Conservation (phyloP, 2,113 vertebrate genomes). For the Zosterops hypoxanthus region DNA sequence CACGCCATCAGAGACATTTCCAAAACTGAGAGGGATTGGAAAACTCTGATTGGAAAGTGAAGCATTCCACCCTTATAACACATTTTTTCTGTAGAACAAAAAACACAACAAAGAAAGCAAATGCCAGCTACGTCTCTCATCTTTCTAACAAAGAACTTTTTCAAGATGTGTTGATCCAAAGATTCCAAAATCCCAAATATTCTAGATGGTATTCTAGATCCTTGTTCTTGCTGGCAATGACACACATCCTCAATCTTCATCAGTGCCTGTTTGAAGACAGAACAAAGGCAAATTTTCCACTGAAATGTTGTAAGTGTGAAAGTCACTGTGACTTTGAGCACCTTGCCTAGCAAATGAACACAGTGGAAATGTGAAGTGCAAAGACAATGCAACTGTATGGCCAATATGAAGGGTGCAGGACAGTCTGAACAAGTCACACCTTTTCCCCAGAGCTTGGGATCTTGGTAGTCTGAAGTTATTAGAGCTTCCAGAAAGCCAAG, state of each 20-base stretch:
- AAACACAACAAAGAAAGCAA: background rate
- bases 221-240: background rate
- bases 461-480: background rate
- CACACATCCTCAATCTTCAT: background rate
- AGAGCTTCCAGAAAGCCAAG: background rate
- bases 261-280: background rate
- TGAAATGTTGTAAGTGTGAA: background rate
- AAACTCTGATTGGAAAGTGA: background rate
- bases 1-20: background rate
- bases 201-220: background rate
- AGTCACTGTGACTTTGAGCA: background rate
- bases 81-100: background rate
- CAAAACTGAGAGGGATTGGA: background rate
- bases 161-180: background rate
- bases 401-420: background rate
- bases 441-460: background rate
- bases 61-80: background rate
- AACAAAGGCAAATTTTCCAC: fast-evolving
- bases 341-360: background rate
- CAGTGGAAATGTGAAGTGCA: background rate
- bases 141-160: background rate
- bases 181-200: background rate
- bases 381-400: background rate
- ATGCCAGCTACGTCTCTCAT: background rate
- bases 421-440: background rate